Base-by-base conservation (phyloP, 2,113 vertebrate genomes). In the Entelurus aequoreus region DNA sequence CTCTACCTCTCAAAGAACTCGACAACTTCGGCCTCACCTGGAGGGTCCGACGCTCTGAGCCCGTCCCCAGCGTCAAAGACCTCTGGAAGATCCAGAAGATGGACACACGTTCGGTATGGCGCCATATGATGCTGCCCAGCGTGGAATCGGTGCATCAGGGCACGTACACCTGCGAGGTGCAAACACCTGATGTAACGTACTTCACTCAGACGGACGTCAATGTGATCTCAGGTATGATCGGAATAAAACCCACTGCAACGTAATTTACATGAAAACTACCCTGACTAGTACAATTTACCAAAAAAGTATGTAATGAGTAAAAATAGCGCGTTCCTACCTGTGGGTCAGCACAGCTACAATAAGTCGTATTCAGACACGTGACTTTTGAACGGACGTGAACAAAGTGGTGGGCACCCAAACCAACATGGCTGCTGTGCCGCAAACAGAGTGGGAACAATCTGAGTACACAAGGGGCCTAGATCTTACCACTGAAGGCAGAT, bases 81-180 rank as follows among this genome's bases (percentile, higher is more conserved):
- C 11, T 2, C 13, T 73, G 71, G 71, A 60, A 49, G 46, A 4
- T 15, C 14, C 37, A 54, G 6, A 50, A 68, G 5, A 9, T 12
- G 10, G 10, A 16, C 13, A 48, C 14, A 15, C 48, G 15, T 1
- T 53, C 21, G 3, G n/a, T n/a, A 0, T 42, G 8, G 7, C 48
- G 12, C 1, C 5, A 7, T 28, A 55, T 73, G 49, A 56, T 49
- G 19, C 65, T 73, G 14, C 54, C 40, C 11, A 37, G 4, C 37
- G 44, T 73, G 35, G 42, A 4, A n/a, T 2, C 35, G 0, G 48
- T 58, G 35, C 65, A 73, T 49, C 60, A 68, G 36, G 71, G 71
- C 12, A 44, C 21, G 13, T 73, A 60, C 44, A 73, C 12, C 16
- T 73, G 71, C 19, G 60, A 60, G 55, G 36, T 73, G 35, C 62